phyloP scores from a whole-genome alignment of 2,888 invertebrate species.

The Thera britannica region DNA sequence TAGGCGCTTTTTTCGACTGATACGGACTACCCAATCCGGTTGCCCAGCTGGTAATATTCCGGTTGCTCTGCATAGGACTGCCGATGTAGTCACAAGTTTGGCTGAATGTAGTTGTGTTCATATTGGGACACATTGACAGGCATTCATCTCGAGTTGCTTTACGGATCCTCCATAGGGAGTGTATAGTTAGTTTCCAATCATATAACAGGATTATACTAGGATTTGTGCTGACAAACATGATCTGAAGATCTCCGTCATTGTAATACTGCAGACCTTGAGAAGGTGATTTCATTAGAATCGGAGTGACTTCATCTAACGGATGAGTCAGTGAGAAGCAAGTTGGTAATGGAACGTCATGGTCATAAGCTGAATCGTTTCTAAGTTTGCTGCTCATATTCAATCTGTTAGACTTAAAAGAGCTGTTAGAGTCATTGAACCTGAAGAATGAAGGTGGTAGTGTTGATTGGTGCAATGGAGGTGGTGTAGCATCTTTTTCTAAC shows the following conservation, averaged over 20 bases:
- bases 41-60: conserved; percentile 68
- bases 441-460: conserved; percentile 64
- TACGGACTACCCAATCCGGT: conserved; percentile 71
- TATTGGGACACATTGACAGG: conserved; percentile 83
- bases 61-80: conserved; percentile 73
- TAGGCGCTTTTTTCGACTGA: conserved; percentile 63
- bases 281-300: conserved; percentile 89
- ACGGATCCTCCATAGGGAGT: conserved; percentile 93
- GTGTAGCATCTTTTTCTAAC: conserved; percentile 88
- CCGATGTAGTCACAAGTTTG: conserved; percentile 74
- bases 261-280: conserved; percentile 84
- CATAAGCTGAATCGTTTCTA: conserved; percentile 69
- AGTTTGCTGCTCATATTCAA: conserved; percentile 73
- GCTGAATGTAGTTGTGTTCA: conserved; percentile 73
- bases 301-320: conserved; percentile 96
- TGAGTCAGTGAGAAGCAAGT: conserved; percentile 94
- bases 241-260: conserved; percentile 86
- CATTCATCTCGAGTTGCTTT: conserved; percentile 91
- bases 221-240: conserved; percentile 90
- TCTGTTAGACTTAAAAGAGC: conserved; percentile 63
- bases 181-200: conserved; percentile 90
- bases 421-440: conserved; percentile 73
- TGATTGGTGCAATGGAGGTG: conserved; percentile 62
- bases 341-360: conserved; percentile 86
- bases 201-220: conserved; percentile 94